A percentile compares a stretch with the other conserved stretches of the same genome.
phyloP scores from a whole-genome alignment of 2,113 vertebrate species.

The Fregata magnificens region DNA sequence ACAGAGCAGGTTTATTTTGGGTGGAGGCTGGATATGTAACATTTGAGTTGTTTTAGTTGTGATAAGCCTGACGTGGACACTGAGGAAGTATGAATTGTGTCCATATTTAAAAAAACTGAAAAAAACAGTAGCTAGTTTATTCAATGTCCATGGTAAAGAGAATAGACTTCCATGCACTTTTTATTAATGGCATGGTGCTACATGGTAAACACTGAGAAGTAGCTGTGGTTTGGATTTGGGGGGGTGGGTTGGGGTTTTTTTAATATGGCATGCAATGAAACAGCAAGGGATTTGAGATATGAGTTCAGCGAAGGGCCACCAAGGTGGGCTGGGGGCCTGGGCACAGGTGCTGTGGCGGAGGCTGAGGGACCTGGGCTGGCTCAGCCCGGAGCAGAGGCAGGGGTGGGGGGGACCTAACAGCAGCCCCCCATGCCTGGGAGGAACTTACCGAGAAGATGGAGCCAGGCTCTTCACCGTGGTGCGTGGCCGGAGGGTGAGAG shows the following conservation, averaged over 20 bases:
- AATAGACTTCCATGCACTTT: not conserved
- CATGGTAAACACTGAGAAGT: not conserved
- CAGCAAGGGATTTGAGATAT: not conserved
- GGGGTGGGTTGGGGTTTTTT: accelerated
- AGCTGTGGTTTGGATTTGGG: not conserved
- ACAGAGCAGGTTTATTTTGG: not conserved
- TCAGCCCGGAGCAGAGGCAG: not conserved
- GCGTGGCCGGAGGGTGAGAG: accelerated
- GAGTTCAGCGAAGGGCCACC: not conserved
- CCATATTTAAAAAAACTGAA: not conserved
- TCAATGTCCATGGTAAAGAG: not conserved
- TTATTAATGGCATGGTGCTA: not conserved
- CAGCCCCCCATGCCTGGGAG: not conserved
- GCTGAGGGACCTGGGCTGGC: not conserved
- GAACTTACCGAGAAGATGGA: not conserved
- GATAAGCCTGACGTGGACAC: not conserved
- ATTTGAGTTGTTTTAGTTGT: not conserved
- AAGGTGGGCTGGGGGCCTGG: accelerated
- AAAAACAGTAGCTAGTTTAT: not conserved
- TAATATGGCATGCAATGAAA: not conserved
- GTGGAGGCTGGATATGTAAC: not conserved
- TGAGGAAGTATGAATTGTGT: not conserved
- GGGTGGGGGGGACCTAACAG: not conserved
- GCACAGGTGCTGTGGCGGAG: accelerated
- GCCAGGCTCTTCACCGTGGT: not conserved